Evolutionary conservation across 2,797 vertebrate genomes (phyloP).

Genomic region (Furcifer pardalis): DNA sequence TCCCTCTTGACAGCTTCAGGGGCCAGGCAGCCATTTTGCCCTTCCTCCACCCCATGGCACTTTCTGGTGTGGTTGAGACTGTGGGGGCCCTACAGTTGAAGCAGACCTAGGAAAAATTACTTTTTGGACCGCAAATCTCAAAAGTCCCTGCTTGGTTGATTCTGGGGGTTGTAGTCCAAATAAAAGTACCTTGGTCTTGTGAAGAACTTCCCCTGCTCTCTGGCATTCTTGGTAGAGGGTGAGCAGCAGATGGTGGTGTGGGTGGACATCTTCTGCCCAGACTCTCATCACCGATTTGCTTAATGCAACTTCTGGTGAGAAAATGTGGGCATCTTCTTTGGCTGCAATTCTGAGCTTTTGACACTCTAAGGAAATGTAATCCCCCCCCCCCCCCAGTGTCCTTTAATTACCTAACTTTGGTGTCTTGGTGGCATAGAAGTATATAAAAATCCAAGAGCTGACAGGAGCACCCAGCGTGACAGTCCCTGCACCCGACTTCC

Average conservation of each 20-base stretch:
- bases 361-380: not conserved
- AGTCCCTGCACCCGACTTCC: constrained; percentile 88
- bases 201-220: not conserved
- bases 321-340: not conserved
- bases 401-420: constrained; percentile 29
- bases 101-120: not conserved
- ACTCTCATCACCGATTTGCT: not conserved
- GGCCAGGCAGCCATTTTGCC: no score
- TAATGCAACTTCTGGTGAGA: not conserved
- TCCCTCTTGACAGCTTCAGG: no score
- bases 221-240: not conserved
- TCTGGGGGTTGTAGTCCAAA: not conserved
- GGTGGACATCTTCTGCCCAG: not conserved
- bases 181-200: no score
- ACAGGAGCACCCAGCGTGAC: constrained; percentile 79
- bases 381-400: not conserved
- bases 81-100: no score
- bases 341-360: not conserved
- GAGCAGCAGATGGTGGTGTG: not conserved
- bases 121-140: not conserved
- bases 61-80: no score
- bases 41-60: no score
- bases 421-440: constrained; percentile 77
- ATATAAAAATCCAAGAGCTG: constrained; percentile 86
- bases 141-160: no score